phyloP scores from a whole-genome alignment of 2,113 vertebrate species.

The Lagopus leucura region DNA sequence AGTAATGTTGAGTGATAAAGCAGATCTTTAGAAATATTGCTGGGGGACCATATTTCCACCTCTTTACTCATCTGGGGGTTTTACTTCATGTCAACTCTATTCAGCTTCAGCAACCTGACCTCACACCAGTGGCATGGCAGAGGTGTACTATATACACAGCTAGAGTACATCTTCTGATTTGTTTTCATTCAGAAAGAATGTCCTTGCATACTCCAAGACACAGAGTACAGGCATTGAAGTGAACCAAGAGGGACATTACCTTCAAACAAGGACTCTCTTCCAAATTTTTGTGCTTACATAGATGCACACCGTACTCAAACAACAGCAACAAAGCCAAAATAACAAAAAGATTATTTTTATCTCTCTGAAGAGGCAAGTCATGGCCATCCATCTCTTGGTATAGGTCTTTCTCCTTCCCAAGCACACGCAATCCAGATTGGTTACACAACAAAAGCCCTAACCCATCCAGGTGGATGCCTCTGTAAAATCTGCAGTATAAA shows the following conservation, averaged over 20 bases:
- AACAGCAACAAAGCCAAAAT: neutral
- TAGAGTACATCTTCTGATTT: neutral
- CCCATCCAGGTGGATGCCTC: neutral
- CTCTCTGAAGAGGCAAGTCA: neutral
- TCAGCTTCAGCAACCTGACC: neutral
- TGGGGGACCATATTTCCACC: neutral
- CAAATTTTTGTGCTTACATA: neutral
- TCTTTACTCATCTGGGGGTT: neutral
- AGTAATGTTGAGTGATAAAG: neutral
- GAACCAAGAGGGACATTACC: neutral
- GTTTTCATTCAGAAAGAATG: neutral
- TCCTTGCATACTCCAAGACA: neutral
- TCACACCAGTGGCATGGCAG: neutral
- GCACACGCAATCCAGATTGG: neutral
- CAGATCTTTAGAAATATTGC: neutral
- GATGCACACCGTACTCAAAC: neutral
- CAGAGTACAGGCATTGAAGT: neutral
- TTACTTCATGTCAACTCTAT: neutral
- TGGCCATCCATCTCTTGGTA: neutral
- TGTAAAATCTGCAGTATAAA: neutral
- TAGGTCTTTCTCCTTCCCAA: neutral
- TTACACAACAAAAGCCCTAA: neutral
- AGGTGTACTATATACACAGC: neutral
- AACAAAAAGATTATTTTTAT: neutral
- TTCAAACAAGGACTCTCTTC: neutral